A percentile compares a stretch with the other conserved stretches of the same genome.
These are phyloP conservation scores for Sebastes diploproa DNA, from an alignment of 2,797 vertebrate species.

Conservation along the genomic window DNA sequence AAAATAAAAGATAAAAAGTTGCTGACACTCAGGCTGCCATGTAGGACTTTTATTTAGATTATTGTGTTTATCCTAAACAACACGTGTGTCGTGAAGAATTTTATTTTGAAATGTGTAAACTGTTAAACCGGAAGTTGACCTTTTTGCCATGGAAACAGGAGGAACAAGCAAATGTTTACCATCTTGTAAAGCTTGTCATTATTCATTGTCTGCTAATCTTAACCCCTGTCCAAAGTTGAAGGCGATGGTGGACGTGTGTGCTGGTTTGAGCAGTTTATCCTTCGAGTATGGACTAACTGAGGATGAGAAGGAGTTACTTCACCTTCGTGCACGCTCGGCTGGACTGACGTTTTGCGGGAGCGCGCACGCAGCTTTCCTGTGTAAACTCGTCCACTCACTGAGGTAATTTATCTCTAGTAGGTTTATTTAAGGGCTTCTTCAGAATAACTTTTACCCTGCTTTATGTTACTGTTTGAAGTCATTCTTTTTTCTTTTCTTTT, in stretches of 20 bases:
- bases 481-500: no score
- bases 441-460: accelerated
- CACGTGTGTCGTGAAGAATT: neutral
- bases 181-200: accelerated
- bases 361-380: constrained; percentile 82
- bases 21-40: no score
- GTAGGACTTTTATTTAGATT: no score
- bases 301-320: constrained; percentile 55
- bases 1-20: no score
- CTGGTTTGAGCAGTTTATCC: constrained; percentile 63
- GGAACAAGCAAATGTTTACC: accelerated
- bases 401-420: constrained; percentile 61
- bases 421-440: neutral
- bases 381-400: constrained; percentile 66
- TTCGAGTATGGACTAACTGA: constrained; percentile 72
- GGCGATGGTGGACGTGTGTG: constrained; percentile 61
- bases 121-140: constrained; percentile 14
- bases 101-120: constrained; percentile 46
- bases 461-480: neutral
- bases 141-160: constrained; percentile 52
- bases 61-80: neutral
- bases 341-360: constrained; percentile 72
- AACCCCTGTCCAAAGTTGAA: accelerated
- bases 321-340: constrained; percentile 65
- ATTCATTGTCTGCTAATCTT: neutral